Percentiles rank a stretch among this genome's conserved stretches.
Conservation (phyloP, 2,113 vertebrate genomes). For the Pterocles orientalis region DNA sequence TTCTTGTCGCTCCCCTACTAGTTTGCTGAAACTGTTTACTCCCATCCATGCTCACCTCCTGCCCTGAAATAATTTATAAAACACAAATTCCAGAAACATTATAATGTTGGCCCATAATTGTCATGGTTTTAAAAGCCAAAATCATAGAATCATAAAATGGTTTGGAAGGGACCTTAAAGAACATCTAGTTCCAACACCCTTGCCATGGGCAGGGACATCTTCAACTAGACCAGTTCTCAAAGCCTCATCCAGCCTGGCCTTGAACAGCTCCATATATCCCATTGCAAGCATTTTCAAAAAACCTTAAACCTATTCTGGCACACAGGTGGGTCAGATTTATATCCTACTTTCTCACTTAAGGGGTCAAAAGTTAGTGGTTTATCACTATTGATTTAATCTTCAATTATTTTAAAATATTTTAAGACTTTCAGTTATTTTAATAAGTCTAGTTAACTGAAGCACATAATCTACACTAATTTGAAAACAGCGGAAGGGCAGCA, state of each 20-base stretch:
- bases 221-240: too few relatives aligned
- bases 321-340: neutral
- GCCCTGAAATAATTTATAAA: neutral
- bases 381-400: neutral
- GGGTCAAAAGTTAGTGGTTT: neutral
- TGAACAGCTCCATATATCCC: too few relatives aligned
- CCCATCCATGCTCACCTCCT: neutral
- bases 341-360: neutral
- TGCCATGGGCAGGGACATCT: too few relatives aligned
- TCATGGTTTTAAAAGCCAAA: neutral
- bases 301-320: neutral
- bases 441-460: neutral
- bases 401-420: neutral
- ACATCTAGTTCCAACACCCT: too few relatives aligned
- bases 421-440: neutral
- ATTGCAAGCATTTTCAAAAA: neutral
- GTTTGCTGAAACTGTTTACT: neutral
- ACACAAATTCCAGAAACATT: neutral
- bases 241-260: too few relatives aligned
- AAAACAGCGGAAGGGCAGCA: neutral
- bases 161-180: too few relatives aligned
- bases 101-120: neutral
- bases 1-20: neutral
- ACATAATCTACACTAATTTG: neutral
- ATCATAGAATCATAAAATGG: neutral